These are phyloP conservation scores for Oncorhynchus gorbuscha DNA, from an alignment of 2,113 vertebrate genomes.

Conservation along the genomic window DNA sequence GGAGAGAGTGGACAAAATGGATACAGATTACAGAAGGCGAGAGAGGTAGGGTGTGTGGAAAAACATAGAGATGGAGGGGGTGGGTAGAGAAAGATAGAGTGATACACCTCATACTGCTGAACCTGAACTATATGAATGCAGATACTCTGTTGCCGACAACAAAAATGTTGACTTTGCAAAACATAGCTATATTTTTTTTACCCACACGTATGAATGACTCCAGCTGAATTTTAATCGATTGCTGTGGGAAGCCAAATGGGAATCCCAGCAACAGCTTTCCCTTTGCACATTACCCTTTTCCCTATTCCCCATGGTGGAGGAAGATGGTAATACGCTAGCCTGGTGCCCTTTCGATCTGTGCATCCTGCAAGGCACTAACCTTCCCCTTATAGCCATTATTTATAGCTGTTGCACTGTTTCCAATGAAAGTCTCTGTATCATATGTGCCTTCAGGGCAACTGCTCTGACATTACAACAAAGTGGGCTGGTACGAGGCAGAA, in stretches of 20 bases:
- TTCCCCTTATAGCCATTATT: conserved; percentile 17
- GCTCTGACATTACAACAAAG: conserved; percentile 25
- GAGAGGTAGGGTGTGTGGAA: not conserved
- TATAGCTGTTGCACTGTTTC: conserved; percentile 8
- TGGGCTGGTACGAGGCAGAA: conserved; percentile 14
- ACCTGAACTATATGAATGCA: not conserved
- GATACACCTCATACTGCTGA: conserved; percentile 9
- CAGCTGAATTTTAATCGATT: conserved; percentile 3
- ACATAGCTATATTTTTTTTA: not conserved
- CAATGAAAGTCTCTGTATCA: conserved; percentile 14
- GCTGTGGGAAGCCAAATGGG: conserved; percentile 5
- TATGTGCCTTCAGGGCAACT: conserved; percentile 24
- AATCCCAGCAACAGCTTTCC: conserved; percentile 8
- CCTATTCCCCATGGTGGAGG: conserved; percentile 9
- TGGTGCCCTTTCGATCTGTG: conserved; percentile 20
- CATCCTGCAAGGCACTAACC: conserved; percentile 15
- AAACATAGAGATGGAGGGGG: not conserved
- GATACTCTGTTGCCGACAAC: not conserved
- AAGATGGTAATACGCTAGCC: conserved; percentile 23
- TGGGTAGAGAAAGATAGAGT: conserved; percentile 1
- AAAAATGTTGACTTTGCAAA: not conserved
- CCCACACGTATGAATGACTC: not conserved
- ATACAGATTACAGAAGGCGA: not conserved
- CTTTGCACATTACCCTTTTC: conserved; percentile 24
- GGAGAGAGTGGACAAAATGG: not conserved